Conservation (phyloP, 2,888 invertebrate species). For the Lomographa bimaculata region DNA sequence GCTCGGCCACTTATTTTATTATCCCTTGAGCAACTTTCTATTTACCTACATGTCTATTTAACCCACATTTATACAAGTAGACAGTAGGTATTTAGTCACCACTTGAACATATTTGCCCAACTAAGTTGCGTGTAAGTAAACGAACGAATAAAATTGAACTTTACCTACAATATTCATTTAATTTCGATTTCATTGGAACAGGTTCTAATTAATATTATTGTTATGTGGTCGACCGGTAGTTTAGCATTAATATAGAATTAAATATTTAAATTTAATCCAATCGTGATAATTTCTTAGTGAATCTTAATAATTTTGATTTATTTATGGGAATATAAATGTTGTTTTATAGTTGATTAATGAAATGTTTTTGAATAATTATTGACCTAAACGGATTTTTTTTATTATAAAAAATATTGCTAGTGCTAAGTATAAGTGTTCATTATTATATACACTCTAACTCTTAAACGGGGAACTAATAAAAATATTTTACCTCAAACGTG, state of each 20-base stretch:
- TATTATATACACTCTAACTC: too few relatives aligned
- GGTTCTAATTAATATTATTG: slow-evolving; percentile 28
- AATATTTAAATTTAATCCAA: slow-evolving; percentile 25
- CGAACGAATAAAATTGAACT: slow-evolving; percentile 5
- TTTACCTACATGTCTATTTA: slow-evolving; percentile 16
- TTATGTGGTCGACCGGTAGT: slow-evolving; percentile 27
- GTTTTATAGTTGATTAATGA: slow-evolving; percentile 6
- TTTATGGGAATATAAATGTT: slow-evolving; percentile 21
- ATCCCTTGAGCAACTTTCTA: slow-evolving; percentile 26
- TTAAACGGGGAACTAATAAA: too few relatives aligned
- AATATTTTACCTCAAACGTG: too few relatives aligned
- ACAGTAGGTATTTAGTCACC: slow-evolving; percentile 14
- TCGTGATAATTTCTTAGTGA: slow-evolving; percentile 31
- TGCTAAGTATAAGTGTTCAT: too few relatives aligned
- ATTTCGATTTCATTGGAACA: slow-evolving; percentile 16
- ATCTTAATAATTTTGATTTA: slow-evolving; percentile 22
- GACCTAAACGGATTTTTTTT: too few relatives aligned
- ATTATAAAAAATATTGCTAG: too few relatives aligned
- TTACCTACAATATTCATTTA: slow-evolving; percentile 13
- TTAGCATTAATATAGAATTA: slow-evolving; percentile 40
- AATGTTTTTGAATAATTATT: not conserved
- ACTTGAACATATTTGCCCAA: slow-evolving; percentile 28
- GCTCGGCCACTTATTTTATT: slow-evolving; percentile 18
- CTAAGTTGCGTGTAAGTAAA: slow-evolving; percentile 3
- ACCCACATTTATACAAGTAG: slow-evolving; percentile 22